These are phyloP conservation scores for Crocallis elinguaria DNA, from an alignment of 2,888 invertebrate genomes.

Conservation along the genomic window DNA sequence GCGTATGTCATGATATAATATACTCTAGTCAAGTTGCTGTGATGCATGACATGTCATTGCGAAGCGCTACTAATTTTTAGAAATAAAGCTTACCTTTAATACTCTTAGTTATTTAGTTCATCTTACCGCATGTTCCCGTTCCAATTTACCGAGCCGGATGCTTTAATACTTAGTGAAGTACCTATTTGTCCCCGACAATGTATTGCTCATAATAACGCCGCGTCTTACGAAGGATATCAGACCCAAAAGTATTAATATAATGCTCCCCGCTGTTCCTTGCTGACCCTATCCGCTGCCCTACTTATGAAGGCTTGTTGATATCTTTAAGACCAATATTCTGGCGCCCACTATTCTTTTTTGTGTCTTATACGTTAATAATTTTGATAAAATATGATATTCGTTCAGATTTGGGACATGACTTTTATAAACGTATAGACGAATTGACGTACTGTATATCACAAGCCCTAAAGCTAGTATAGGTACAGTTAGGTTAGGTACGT, in stretches of 20 bases:
- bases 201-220: conserved; percentile 41
- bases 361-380: no score
- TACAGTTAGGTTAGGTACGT: no score
- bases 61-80: no score
- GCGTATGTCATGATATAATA: no score
- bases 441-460: no score
- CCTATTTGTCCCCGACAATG: conserved; percentile 40
- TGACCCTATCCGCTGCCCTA: conserved; percentile 31
- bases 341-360: neutral
- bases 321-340: conserved; percentile 11
- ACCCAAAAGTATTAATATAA: conserved; percentile 45
- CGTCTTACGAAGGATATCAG: conserved; percentile 34
- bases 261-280: conserved; percentile 35
- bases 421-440: no score
- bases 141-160: conserved; percentile 8
- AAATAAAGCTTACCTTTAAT: neutral
- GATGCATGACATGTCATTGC: no score
- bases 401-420: no score
- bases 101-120: conserved; percentile 1
- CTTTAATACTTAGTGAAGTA: conserved; percentile 35
- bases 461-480: no score
- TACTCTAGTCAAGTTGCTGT: no score
- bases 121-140: neutral
- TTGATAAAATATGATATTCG: no score
- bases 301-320: conserved; percentile 29